Evolutionary conservation across 1,140 invertebrate genomes (phyloP), one percentile per base, ranked within the genome.

Genomic region (Cyclina sinensis): DNA sequence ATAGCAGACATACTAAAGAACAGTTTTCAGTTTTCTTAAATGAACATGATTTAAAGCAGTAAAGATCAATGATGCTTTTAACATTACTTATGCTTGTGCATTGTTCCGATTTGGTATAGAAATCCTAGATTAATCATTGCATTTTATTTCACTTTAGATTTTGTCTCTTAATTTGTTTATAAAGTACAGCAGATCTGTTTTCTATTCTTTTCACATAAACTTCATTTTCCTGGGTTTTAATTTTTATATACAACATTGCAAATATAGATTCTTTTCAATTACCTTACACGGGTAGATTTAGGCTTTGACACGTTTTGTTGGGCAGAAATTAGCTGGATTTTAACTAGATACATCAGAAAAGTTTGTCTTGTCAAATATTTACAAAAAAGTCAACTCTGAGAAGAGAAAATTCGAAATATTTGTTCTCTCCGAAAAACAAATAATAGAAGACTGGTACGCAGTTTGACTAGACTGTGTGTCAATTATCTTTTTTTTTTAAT

Each of bases 331-430:
- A 79, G 73, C 74, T 35, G 32, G 70, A 65, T 79, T 78, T 54
- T 37, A 57, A 24, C 37, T 68, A 68, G 85, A 86, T 86, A 86
- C 85, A 79, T 59, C 24, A 4, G 18, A 32, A 27, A 54, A 79
- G 27, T 86, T 35, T 43, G 51, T 86, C 73, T 51, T 62, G 16
- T 51, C 85, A 86, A 86, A 86, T 86, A 86, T 86, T 86, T 35
- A 79, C 85, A 86, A 76, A 86, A 70, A 79, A 86, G 73, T 65
- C 48, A 73, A 54, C 68, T 59, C n/a, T 76, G 59, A 86, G 73
- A 79, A 79, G 48, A 76, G 18, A 78, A 70, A 59, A 59, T 12
- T 74, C 46, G 39, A 86, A 86, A 86, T 86, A 76, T 86, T 86
- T 74, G 54, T 57, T 86, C 48, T 74, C 21, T 30, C 2, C 14